Conservation (phyloP, 2,113 vertebrate genomes). For the Tonatia bakeri region DNA sequence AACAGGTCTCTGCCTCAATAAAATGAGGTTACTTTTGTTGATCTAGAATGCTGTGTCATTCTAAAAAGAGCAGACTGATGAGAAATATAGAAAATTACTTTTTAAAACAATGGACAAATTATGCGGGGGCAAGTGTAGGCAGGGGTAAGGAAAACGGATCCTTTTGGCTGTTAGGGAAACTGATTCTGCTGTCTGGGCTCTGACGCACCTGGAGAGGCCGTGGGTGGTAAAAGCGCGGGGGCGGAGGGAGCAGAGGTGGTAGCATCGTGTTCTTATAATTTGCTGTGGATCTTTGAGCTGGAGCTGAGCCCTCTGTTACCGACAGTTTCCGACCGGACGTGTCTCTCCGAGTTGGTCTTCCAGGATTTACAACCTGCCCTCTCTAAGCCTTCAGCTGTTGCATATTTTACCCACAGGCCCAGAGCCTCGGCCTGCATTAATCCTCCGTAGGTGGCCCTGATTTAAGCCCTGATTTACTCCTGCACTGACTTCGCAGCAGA, state of each 20-base stretch:
- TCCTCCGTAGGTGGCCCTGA: fast-evolving
- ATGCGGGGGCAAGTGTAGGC: background rate
- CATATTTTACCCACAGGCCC: background rate
- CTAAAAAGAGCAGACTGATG: background rate
- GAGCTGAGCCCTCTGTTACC: background rate
- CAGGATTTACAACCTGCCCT: background rate
- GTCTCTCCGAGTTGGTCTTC: too few species aligned
- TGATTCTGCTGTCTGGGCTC: fast-evolving
- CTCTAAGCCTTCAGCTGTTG: fast-evolving
- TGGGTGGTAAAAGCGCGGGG: too few species aligned
- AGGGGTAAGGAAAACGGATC: background rate
- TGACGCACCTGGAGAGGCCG: background rate
- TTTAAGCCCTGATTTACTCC: background rate
- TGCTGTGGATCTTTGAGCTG: background rate
- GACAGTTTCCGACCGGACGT: background rate
- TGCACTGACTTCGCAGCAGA: fast-evolving
- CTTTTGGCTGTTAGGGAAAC: background rate
- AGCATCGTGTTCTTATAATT: fast-evolving
- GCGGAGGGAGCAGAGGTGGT: too few species aligned
- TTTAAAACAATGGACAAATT: background rate
- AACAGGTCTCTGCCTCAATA: background rate
- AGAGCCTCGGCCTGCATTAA: background rate
- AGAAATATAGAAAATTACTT: background rate
- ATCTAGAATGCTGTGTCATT: background rate
- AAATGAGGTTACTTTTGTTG: background rate